Conservation (phyloP, 2,888 invertebrate genomes). For the Dione vanillae region DNA sequence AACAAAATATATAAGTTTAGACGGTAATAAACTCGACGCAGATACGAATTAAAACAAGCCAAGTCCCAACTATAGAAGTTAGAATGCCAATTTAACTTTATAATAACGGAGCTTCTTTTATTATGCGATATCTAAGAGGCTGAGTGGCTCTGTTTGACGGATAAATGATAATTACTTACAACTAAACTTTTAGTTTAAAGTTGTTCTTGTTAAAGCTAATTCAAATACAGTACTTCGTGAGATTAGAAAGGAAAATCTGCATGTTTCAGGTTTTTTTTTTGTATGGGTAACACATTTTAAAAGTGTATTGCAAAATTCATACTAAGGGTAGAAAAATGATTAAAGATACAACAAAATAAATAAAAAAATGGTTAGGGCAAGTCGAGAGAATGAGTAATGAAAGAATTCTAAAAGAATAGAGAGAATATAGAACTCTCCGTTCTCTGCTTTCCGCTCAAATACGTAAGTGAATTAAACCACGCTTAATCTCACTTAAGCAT, state of each 20-base stretch:
- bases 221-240: not conserved
- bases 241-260: no score
- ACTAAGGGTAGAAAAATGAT: no score
- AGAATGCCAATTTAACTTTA: slow-evolving; percentile 71
- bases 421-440: no score
- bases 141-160: slow-evolving; percentile 29
- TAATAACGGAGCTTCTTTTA: slow-evolving; percentile 60
- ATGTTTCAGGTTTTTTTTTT: no score
- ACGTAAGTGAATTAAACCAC: not conserved
- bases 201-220: not conserved
- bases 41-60: slow-evolving; percentile 44
- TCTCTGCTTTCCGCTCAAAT: not conserved
- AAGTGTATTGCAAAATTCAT: no score
- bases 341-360: no score
- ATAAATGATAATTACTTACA: slow-evolving; percentile 40
- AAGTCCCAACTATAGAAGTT: slow-evolving; percentile 45
- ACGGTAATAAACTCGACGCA: slow-evolving; percentile 23
- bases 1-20: slow-evolving; percentile 14
- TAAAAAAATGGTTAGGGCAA: no score
- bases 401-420: no score
- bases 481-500: not conserved
- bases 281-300: no score
- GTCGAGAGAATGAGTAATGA: no score
- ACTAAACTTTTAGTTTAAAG: slow-evolving; percentile 18
- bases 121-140: slow-evolving; percentile 41